Evolutionary conservation across 2,888 invertebrate species (phyloP).

Genomic region (Cheilosia variabilis): DNA sequence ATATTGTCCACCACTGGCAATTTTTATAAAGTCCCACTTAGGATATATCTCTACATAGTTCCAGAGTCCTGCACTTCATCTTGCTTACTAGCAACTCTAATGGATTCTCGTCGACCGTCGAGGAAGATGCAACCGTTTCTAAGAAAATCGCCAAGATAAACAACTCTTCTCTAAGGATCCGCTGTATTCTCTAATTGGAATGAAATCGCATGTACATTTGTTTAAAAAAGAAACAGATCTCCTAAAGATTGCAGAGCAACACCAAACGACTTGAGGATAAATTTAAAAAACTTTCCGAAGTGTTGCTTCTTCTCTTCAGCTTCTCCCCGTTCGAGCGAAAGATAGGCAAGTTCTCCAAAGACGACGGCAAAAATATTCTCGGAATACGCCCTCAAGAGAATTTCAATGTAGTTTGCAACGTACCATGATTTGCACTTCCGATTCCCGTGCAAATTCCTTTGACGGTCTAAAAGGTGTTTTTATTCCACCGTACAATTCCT

Average conservation of each 20-base stretch:
- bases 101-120: too few relatives aligned
- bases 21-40: too few relatives aligned
- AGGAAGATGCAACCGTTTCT: too few relatives aligned
- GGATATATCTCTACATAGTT: too few relatives aligned
- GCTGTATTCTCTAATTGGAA: conserved; percentile 6
- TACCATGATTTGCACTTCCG: background rate
- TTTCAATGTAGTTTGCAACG: conserved; percentile 3
- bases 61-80: too few relatives aligned
- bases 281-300: conserved; percentile 7
- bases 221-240: background rate
- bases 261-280: background rate
- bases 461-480: background rate
- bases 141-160: too few relatives aligned
- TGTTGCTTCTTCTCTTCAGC: background rate
- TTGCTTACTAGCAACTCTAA: too few relatives aligned
- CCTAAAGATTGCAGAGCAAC: background rate
- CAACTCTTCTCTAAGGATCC: background rate
- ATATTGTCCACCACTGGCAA: too few relatives aligned
- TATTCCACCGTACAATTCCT: background rate
- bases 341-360: background rate
- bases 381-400: background rate
- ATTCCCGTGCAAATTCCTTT: conserved; percentile 1
- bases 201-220: conserved; percentile 5
- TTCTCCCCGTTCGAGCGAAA: background rate
- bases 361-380: background rate